Base-by-base conservation (phyloP, 2,888 invertebrate species). In the Stenodera caucasica region DNA sequence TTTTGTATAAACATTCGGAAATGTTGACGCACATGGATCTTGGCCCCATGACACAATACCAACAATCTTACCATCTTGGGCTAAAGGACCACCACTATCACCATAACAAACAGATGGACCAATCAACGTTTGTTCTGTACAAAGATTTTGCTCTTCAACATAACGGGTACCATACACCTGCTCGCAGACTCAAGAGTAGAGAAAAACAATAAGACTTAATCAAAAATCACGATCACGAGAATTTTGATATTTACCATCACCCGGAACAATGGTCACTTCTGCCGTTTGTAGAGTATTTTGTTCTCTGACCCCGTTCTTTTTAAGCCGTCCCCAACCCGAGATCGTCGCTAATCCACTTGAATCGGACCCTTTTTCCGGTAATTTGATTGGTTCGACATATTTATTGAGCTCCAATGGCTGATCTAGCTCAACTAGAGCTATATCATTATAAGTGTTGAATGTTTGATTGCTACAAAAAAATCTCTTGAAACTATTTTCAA, bases 41-140 rank as follows among this genome's bases (percentile, higher is more conserved):
- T 82, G 72, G 0, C 84, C 84, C 84, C 85, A 86, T 1, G 85
- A 86, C 0, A 85, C 84, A 2, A 86, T 73, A 29, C 86, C 86
- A 14, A 84, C 68, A 35, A 84, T 67, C 4, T 62, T 60, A 14
- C 59, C 61, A 33, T 77, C 66, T 78, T 72, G 78, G 77, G 66
- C 77, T 9, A 85, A 73, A 0, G 85, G 85, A 9, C 85, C 85
- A 2, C 85, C 85, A 8, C 85, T 85, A 64, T 86, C 86, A 12
- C 85, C 85, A 51, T 74, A 80, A 69, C 85, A 85, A 11, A 84
- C 84, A n/a, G 70, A 0, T 83, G 3, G 84, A 84, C 0, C 85
- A 69, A 35, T 66, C n/a, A n/a, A n/a, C n/a, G n/a, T n/a, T n/a
- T n/a, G n/a, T n/a, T n/a, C n/a, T n/a, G n/a, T n/a, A n/a, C n/a